phyloP scores from a whole-genome alignment of 2,113 vertebrate genomes.

The Psilopsiagon aymara region DNA sequence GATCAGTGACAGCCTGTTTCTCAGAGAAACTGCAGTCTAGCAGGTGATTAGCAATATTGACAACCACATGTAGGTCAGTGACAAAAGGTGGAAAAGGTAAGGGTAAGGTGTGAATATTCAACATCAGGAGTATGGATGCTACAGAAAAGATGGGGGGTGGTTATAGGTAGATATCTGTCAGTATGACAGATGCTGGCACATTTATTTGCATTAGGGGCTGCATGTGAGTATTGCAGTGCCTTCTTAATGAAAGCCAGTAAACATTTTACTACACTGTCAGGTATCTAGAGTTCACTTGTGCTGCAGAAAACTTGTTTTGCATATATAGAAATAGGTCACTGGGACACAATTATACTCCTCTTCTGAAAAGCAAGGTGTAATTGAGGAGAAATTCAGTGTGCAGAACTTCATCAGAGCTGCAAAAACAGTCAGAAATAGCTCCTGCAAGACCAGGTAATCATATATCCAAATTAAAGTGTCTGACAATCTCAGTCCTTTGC shows the following conservation, averaged over 20 bases:
- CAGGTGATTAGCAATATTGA: not conserved
- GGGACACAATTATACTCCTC: not conserved
- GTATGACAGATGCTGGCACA: not conserved
- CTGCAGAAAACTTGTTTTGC: slow-evolving; percentile 7
- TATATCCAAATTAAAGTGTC: not conserved
- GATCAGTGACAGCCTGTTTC: not conserved
- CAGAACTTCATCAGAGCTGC: not conserved
- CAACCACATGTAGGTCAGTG: not conserved
- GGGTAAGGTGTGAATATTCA: not conserved
- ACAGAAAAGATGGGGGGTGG: not conserved
- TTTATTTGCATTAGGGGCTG: not conserved
- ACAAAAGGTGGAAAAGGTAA: not conserved
- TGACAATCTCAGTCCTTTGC: not conserved
- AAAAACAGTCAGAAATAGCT: not conserved
- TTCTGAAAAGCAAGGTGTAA: not conserved
- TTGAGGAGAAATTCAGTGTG: not conserved
- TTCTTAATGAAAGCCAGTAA: slow-evolving; percentile 17
- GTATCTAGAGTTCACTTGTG: slow-evolving; percentile 19
- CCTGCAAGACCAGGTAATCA: not conserved
- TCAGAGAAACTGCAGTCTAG: not conserved
- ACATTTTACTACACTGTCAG: slow-evolving; percentile 10
- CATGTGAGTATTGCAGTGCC: not conserved
- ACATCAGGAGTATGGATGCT: not conserved
- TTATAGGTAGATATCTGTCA: not conserved
- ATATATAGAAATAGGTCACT: slow-evolving; percentile 55